Conservation (phyloP, 2,888 invertebrate genomes). For the Drosophila antonietae region DNA sequence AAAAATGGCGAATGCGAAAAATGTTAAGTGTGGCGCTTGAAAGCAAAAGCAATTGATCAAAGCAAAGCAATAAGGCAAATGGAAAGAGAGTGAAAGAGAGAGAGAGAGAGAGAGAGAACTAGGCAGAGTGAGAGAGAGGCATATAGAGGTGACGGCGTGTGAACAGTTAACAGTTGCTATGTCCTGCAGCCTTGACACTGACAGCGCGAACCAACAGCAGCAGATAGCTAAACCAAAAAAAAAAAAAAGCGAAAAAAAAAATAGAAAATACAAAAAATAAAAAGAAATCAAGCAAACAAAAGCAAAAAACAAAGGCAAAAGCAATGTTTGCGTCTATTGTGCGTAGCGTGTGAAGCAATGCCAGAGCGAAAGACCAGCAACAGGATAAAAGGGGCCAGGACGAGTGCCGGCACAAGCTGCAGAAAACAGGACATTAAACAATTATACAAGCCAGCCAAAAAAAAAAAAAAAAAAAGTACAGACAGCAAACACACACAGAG, state of each 20-base stretch:
- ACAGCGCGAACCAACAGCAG: background rate
- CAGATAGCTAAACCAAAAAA: background rate
- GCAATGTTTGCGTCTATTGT: constrained; percentile 40
- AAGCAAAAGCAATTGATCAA: constrained; percentile 3
- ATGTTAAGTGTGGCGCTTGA: constrained; percentile 1
- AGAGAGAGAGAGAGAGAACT: no score
- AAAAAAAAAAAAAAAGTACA: constrained; percentile 13
- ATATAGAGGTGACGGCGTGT: background rate
- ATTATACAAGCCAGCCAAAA: constrained; percentile 42
- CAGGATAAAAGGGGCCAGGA: constrained; percentile 17
- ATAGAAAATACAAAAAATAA: background rate
- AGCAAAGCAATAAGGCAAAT: background rate
- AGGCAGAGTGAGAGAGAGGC: background rate
- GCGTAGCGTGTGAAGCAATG: constrained; percentile 37
- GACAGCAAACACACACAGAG: constrained; percentile 16
- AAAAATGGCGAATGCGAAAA: constrained; percentile 9
- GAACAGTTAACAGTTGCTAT: constrained; percentile 12
- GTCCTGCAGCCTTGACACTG: constrained; percentile 7
- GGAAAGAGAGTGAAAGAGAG: background rate
- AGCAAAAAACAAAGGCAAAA: constrained; percentile 1
- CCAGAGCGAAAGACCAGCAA: background rate
- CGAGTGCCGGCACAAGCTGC: constrained; percentile 19
- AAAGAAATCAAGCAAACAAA: constrained; percentile 5
- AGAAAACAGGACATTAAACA: constrained; percentile 70
- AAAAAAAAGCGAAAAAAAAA: background rate